Evolutionary conservation across 2,113 vertebrate genomes (phyloP), one percentile per base, ranked within the genome.

Genomic region (Calypte anna): DNA sequence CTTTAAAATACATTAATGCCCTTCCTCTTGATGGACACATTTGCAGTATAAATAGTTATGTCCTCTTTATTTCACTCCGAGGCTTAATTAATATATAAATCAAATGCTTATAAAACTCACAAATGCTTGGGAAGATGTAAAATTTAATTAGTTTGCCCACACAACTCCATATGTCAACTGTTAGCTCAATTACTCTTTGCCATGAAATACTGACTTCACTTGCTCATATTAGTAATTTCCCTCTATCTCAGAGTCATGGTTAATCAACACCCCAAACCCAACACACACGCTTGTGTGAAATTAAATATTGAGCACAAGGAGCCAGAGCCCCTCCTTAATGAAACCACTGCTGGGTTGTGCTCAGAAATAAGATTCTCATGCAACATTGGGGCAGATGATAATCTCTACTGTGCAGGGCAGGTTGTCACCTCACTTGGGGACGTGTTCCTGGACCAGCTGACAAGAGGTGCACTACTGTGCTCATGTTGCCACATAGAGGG

Each of bases 31-130:
- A 92, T 70, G 76, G 93, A 87, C 86, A 73, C 78, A 76, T 88
- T 94, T 89, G 70, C 86, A 88, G 83, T 88, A 89, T 73, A 92
- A 97, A 96, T 95, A 77, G 54, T 93, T 89, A 88, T 80, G 92
- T 75, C 96, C 93, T 97, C 96, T 95, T 97, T 94, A 63, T 95
- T 97, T 94, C 83, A 93, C 93, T 97, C 96, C 95, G 92, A 98
- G 91, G 93, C 97, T 93, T 97, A 98, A 97, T 97, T 97, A 97
- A 98, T 97, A 95, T 94, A 97, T 97, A 97, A 97, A 97, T 97
- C 96, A 97, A 97, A 95, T 0, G 82, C 96, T 96, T 92, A 78
- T 90, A 97, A 97, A 97, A 93, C 82, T 97, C 96, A 93, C 95
- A 98, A 98, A 97, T 96, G 94, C 91, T 95, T 96, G 93, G 91